Conservation (phyloP, 2,797 vertebrate species). For the Xyrichtys novacula region DNA sequence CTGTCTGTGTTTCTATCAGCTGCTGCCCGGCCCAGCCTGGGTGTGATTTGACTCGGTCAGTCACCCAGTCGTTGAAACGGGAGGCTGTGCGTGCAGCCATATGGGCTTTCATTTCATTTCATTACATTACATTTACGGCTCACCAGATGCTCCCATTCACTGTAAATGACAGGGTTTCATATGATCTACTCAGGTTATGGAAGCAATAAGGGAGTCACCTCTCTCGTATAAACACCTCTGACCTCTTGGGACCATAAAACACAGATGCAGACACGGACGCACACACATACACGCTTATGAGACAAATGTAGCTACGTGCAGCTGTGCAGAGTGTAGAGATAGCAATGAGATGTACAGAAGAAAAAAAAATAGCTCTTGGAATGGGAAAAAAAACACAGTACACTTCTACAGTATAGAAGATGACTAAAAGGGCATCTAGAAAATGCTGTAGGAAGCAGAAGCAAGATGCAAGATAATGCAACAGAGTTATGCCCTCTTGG, state of each 20-base stretch:
- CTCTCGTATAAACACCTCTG: conserved; percentile 77
- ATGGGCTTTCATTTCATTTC: conserved; percentile 75
- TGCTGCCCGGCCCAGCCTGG: background rate
- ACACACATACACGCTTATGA: conserved; percentile 11
- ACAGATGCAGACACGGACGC: conserved; percentile 42
- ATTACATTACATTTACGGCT: conserved; percentile 79
- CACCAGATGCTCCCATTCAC: conserved; percentile 80
- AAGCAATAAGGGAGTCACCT: conserved; percentile 82
- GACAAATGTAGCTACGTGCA: conserved; percentile 54
- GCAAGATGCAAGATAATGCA: conserved; percentile 63
- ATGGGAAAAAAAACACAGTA: conserved; percentile 35
- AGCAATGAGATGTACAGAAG: conserved; percentile 32
- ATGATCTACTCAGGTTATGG: conserved; percentile 82
- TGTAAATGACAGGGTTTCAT: conserved; percentile 77
- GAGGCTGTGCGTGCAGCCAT: conserved; percentile 50
- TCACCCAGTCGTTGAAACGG: conserved; percentile 14
- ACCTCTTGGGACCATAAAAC: conserved; percentile 72
- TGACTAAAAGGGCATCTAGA: conserved; percentile 63
- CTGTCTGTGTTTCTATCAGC: conserved; percentile 11
- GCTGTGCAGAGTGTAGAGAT: conserved; percentile 27
- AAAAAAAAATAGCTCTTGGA: conserved; percentile 45
- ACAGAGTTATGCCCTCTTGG: conserved; percentile 57
- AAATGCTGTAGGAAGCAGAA: conserved; percentile 66
- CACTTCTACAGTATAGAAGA: conserved; percentile 48
- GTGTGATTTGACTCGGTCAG: conserved; percentile 49